Conservation (phyloP, 2,888 invertebrate genomes). For the Drosophila infuscata region DNA sequence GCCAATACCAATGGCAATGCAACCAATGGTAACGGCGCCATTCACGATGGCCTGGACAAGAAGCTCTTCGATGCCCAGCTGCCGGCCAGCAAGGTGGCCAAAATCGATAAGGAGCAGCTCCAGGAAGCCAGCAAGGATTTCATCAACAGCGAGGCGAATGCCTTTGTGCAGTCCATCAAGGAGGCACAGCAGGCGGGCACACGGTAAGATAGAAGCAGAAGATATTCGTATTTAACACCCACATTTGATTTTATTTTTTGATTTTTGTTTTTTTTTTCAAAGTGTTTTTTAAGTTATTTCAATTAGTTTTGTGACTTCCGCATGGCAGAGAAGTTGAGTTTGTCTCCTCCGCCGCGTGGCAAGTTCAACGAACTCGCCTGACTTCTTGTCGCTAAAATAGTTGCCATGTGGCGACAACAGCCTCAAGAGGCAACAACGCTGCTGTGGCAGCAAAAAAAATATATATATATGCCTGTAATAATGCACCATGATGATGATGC, state of each 20-base stretch:
- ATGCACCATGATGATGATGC: constrained; percentile 35
- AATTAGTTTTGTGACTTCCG: constrained; percentile 59
- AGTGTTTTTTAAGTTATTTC: constrained; percentile 33
- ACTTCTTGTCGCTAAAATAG: constrained; percentile 76
- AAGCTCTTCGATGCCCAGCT: constrained; percentile 71
- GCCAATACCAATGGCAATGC: constrained; percentile 44
- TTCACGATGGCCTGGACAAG: constrained; percentile 62
- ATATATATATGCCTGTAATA: constrained; percentile 33
- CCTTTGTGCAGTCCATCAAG: constrained; percentile 75
- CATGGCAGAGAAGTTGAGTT: constrained; percentile 30
- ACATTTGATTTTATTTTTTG: constrained; percentile 20
- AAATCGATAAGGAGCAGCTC: constrained; percentile 68
- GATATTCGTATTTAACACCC: background rate
- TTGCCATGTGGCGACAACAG: constrained; percentile 69
- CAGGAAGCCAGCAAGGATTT: constrained; percentile 83
- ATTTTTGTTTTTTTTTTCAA: constrained; percentile 23
- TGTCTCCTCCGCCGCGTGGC: constrained; percentile 13
- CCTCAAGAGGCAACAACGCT: constrained; percentile 38
- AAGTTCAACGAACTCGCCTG: constrained; percentile 66
- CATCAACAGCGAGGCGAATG: constrained; percentile 77
- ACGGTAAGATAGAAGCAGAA: constrained; percentile 57
- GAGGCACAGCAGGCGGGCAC: constrained; percentile 67
- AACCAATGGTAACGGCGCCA: constrained; percentile 55
- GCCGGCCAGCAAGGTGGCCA: constrained; percentile 60
- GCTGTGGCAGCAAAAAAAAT: constrained; percentile 26